Conservation (phyloP, 2,113 vertebrate species). For the Charina bottae region DNA sequence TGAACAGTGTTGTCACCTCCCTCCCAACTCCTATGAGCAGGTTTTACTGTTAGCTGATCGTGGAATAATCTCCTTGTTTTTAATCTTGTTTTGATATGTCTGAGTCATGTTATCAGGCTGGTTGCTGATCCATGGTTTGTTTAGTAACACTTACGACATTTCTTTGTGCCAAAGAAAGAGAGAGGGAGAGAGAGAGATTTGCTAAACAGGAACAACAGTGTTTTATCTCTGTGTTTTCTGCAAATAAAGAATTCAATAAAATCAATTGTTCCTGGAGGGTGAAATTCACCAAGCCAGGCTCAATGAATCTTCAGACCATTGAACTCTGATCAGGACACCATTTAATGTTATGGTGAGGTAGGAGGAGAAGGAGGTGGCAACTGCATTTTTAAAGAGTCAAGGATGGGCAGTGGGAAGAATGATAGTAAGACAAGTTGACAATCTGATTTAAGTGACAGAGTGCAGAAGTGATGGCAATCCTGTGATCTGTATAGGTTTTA, state of each 20-base stretch:
- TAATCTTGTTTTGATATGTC: conserved; percentile 61
- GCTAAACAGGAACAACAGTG: conserved; percentile 70
- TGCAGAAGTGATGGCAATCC: neutral
- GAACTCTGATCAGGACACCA: neutral
- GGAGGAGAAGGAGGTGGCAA: neutral
- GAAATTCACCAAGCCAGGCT: conserved; percentile 43
- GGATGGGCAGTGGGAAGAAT: neutral
- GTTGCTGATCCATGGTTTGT: conserved; percentile 64
- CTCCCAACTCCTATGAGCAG: conserved; percentile 57
- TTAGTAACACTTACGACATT: conserved; percentile 72
- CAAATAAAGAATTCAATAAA: conserved; percentile 79
- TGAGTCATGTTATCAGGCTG: conserved; percentile 68
- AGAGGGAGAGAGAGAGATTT: conserved; percentile 60
- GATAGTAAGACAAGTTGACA: neutral
- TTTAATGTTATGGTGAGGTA: neutral
- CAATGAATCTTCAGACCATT: conserved; percentile 14
- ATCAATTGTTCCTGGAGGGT: conserved; percentile 44
- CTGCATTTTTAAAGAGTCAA: fast-evolving
- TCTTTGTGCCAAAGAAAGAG: conserved; percentile 73
- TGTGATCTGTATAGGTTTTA: neutral
- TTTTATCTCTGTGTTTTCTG: conserved; percentile 81
- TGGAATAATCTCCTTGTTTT: conserved; percentile 57
- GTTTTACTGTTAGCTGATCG: conserved; percentile 73
- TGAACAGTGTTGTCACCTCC: conserved; percentile 63
- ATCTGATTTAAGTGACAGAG: neutral